Percentiles rank a stretch among this genome's conserved stretches.
Conservation (phyloP, 2,113 vertebrate species). For the Bujurquina vittata region DNA sequence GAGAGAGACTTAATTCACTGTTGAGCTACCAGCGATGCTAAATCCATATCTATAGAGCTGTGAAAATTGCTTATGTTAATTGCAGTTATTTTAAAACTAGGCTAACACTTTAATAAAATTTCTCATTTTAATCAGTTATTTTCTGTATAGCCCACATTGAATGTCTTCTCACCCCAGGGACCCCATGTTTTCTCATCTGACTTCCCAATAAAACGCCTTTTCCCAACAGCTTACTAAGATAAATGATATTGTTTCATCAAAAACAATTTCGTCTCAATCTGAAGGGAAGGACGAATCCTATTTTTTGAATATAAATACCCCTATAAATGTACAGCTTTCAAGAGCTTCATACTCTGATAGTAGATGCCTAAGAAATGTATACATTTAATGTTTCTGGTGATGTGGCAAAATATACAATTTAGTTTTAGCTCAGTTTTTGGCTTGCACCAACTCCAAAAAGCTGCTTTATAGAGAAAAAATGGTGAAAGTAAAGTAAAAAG, state of each 20-base stretch:
- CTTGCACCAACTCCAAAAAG: background rate
- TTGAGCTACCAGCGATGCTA: constrained; percentile 65
- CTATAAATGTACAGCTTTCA: constrained; percentile 8
- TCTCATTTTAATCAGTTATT: constrained; percentile 68
- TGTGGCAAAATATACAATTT: no score
- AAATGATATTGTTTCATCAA: constrained; percentile 53
- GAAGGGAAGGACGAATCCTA: background rate
- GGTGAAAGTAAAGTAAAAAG: background rate
- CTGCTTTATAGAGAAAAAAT: background rate
- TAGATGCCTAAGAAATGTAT: constrained; percentile 6
- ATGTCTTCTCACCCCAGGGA: constrained; percentile 24
- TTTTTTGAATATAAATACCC: constrained; percentile 5
- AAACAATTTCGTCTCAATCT: constrained; percentile 32
- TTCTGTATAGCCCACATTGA: constrained; percentile 59
- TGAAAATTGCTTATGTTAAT: constrained; percentile 77
- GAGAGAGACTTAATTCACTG: constrained; percentile 61
- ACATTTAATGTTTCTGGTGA: background rate
- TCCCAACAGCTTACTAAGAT: constrained; percentile 8
- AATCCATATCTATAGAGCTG: constrained; percentile 73
- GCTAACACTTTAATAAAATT: constrained; percentile 72
- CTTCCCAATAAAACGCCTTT: constrained; percentile 35
- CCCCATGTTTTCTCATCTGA: constrained; percentile 50
- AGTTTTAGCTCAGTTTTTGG: background rate
- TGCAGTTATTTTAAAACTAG: constrained; percentile 72
- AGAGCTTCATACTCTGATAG: background rate